phyloP scores from a whole-genome alignment of 2,113 vertebrate genomes.

The Dicerorhinus sumatrensis region DNA sequence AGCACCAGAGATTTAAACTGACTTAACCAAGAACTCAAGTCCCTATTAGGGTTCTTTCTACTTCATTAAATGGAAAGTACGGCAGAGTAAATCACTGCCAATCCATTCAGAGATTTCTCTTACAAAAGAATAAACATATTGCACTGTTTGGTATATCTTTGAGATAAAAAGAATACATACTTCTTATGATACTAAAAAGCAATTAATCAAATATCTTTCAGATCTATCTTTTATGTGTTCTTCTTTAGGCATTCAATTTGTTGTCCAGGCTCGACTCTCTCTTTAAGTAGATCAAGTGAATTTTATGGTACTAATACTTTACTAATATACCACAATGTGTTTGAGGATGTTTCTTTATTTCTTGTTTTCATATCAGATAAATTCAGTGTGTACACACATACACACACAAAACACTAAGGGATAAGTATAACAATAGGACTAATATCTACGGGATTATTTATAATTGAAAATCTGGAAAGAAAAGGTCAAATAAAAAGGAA shows the following conservation, averaged over 20 bases:
- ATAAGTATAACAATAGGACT: background rate
- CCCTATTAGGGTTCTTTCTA: background rate
- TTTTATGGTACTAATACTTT: background rate
- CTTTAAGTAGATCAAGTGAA: background rate
- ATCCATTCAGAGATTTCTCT: background rate
- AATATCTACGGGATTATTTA: background rate
- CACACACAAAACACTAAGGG: background rate
- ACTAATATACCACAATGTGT: background rate
- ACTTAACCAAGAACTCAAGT: constrained; percentile 24
- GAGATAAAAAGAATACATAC: background rate
- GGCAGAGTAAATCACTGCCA: background rate
- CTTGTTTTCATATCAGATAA: constrained; percentile 9
- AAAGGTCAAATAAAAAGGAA: constrained; percentile 21
- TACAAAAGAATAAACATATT: background rate
- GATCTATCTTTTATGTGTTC: background rate
- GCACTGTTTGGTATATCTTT: background rate
- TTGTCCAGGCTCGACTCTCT: background rate
- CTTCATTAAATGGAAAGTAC: background rate
- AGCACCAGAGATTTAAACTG: background rate
- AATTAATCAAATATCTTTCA: background rate
- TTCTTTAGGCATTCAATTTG: constrained; percentile 3
- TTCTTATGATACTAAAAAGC: background rate
- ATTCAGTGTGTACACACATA: background rate
- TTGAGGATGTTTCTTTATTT: background rate
- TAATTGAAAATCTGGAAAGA: background rate